phyloP scores from a whole-genome alignment of 2,797 vertebrate species.

The Alcedo atthis region DNA sequence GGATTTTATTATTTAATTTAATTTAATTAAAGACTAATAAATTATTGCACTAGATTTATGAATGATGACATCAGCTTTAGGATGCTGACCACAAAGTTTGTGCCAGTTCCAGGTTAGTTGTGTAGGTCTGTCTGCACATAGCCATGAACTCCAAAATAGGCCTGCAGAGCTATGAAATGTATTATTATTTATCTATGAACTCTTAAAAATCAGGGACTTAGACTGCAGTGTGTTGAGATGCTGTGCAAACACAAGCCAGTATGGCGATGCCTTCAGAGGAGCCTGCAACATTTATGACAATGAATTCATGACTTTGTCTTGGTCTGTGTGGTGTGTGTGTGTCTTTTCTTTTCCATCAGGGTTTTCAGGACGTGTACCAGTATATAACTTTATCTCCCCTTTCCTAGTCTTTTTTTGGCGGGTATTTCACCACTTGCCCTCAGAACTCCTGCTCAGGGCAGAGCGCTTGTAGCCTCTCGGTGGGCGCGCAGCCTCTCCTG shows the following conservation, averaged over 20 bases:
- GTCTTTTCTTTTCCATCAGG: too few relatives aligned
- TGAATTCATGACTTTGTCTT: neutral
- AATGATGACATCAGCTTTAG: neutral
- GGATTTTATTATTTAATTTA: too few relatives aligned
- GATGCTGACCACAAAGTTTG: neutral
- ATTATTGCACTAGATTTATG: neutral
- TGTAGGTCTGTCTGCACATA: neutral
- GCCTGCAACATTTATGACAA: too few relatives aligned
- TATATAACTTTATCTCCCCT: accelerated
- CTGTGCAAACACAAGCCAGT: too few relatives aligned
- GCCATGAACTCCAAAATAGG: neutral
- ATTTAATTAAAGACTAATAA: neutral
- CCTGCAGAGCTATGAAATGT: neutral
- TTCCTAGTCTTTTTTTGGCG: neutral
- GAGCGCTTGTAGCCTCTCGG: too few relatives aligned
- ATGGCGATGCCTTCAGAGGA: accelerated
- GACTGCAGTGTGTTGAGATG: too few relatives aligned
- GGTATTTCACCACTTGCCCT: neutral
- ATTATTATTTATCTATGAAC: neutral
- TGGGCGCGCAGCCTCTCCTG: neutral
- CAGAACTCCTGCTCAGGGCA: neutral
- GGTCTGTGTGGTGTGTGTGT: too few relatives aligned
- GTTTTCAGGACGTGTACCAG: neutral
- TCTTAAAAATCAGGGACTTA: neutral
- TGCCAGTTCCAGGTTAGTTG: neutral